Evolutionary conservation across 2,113 vertebrate species (phyloP).

Genomic region (Crypturellus undulatus): DNA sequence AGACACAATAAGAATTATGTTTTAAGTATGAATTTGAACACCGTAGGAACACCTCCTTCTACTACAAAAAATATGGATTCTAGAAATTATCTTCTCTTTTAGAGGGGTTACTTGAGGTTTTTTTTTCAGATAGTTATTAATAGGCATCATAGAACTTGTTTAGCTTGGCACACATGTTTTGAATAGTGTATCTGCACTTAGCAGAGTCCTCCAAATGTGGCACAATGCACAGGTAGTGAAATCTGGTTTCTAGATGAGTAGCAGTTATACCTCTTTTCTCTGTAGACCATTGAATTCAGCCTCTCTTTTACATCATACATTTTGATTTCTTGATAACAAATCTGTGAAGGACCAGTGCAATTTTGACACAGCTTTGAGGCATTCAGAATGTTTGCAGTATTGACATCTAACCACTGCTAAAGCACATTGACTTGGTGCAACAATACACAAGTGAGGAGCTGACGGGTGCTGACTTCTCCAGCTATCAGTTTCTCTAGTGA

Average conservation of each 20-base stretch:
- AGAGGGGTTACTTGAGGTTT: not conserved
- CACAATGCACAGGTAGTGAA: not conserved
- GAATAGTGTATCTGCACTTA: not conserved
- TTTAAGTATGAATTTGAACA: not conserved
- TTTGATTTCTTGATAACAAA: not conserved
- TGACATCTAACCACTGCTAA: not conserved
- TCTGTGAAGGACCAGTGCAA: not conserved
- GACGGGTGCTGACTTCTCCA: not conserved
- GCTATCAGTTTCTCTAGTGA: not conserved
- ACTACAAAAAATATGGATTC: not conserved
- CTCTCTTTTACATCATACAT: not conserved
- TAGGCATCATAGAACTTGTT: not conserved
- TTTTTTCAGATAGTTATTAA: not conserved
- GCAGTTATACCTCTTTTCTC: not conserved
- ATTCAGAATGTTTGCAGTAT: not conserved
- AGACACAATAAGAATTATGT: not conserved
- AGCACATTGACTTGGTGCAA: not conserved
- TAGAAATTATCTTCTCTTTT: not conserved
- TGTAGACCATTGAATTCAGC: not conserved
- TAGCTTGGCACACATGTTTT: not conserved
- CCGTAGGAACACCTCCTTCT: accelerated
- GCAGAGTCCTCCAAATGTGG: not conserved
- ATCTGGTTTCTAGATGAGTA: not conserved
- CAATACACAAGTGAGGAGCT: not conserved
- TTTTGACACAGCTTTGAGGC: not conserved